A percentile compares a stretch with the other conserved stretches of the same genome.
Conservation (phyloP, 2,888 invertebrate species). For the Ditula angustiorana region DNA sequence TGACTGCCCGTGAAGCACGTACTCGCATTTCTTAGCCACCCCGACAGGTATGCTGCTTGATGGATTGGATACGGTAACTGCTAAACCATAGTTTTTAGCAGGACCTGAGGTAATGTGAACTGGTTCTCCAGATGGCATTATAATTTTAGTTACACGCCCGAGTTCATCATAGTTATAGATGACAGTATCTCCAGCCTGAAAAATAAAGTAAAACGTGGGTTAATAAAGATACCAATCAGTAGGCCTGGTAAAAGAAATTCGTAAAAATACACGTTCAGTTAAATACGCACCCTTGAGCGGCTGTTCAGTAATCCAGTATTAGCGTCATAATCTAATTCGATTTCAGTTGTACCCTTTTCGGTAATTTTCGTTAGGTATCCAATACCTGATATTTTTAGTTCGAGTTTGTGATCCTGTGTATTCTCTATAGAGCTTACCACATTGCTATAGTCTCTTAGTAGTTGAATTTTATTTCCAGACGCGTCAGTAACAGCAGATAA, state of each 20-base stretch:
- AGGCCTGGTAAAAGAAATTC: background rate
- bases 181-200: constrained; percentile 93
- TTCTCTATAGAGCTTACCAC: constrained; percentile 97
- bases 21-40: constrained; percentile 85
- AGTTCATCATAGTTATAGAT: constrained; percentile 96
- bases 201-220: constrained; percentile 28
- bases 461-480: constrained; percentile 96
- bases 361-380: constrained; percentile 95
- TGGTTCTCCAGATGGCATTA: constrained; percentile 96
- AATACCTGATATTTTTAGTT: constrained; percentile 96
- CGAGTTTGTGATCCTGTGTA: constrained; percentile 96
- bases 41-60: constrained; percentile 83
- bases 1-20: constrained; percentile 87
- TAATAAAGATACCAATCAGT: background rate
- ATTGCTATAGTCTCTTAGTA: constrained; percentile 96
- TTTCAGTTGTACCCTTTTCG: constrained; percentile 95
- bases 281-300: constrained; percentile 89
- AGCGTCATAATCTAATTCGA: constrained; percentile 96
- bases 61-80: constrained; percentile 88
- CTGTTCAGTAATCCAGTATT: constrained; percentile 94
- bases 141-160: constrained; percentile 94
- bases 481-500: constrained; percentile 97
- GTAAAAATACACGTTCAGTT: background rate
- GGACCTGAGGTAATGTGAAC: constrained; percentile 92
- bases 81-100: constrained; percentile 91